Conservation (phyloP, 2,888 invertebrate genomes). For the Heliconius sara region DNA sequence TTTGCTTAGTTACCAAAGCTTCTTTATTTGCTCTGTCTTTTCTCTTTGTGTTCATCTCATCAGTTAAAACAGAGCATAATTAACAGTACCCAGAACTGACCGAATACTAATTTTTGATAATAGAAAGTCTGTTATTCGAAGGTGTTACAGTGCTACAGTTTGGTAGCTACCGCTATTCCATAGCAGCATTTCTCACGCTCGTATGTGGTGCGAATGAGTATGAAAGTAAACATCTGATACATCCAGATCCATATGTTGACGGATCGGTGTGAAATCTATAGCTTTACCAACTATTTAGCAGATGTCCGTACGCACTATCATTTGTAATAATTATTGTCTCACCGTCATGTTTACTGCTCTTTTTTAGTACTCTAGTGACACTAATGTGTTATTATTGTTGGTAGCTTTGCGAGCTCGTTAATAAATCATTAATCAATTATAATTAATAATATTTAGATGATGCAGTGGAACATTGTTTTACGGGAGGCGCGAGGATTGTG, state of each 20-base stretch:
- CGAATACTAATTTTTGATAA: conserved; percentile 67
- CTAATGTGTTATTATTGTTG: conserved; percentile 30
- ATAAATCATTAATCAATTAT: neutral
- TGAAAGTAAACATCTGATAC: conserved; percentile 80
- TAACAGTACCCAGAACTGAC: conserved; percentile 72
- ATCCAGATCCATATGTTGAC: conserved; percentile 84
- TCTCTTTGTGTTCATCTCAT: conserved; percentile 53
- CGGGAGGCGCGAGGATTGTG: neutral
- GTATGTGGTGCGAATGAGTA: conserved; percentile 81
- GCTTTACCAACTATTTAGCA: conserved; percentile 83
- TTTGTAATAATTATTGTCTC: conserved; percentile 84
- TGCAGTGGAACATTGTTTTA: neutral
- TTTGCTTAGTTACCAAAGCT: conserved; percentile 39
- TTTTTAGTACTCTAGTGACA: conserved; percentile 55
- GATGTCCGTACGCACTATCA: conserved; percentile 78
- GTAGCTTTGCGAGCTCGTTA: neutral
- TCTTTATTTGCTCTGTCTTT: conserved; percentile 44
- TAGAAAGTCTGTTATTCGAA: conserved; percentile 66
- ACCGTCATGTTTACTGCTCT: conserved; percentile 77
- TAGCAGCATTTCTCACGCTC: conserved; percentile 78
- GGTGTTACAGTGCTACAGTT: conserved; percentile 76
- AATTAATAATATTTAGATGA: neutral
- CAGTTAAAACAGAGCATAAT: conserved; percentile 60
- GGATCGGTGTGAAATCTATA: conserved; percentile 83
- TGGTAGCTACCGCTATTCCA: conserved; percentile 72